Base-by-base conservation (phyloP, 2,113 vertebrate genomes). In the Herpetotheres cachinnans region DNA sequence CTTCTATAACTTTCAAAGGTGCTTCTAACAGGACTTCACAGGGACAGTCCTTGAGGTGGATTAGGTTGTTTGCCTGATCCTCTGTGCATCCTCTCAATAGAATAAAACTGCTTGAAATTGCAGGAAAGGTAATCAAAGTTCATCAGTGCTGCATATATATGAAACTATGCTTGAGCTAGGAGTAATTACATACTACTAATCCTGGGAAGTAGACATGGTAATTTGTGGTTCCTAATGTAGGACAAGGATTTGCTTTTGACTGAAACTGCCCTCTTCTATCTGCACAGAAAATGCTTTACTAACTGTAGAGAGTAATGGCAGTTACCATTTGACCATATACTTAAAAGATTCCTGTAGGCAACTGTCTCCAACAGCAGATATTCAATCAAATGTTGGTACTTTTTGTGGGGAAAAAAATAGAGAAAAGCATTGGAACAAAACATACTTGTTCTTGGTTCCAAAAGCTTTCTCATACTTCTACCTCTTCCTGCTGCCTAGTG, bases 121-220 rank as follows among this genome's bases (percentile, higher is more conserved):
- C 29, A 87, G 42, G 44, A 56, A 79, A 82, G 27, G 69, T 83
- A 95, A 82, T 88, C 65, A 82, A 52, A 95, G 95, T 89, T 96
- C 69, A 87, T 92, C 86, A 66, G 40, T 91, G 42, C 62, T 91
- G 74, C 42, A 34, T 92, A 76, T 54, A 34, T 63, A 50, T 77
- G 74, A 90, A 90, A 78, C 76, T 67, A 86, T 69, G 73, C 54
- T 91, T 87, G 73, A 87, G 58, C 86, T 77, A 54, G 84, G 73
- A 91, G 84, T 96, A 97, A 97, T 97, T 95, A 76, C 66, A 97
- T 66, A 19, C 58, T 97, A 24, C 96, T 97, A 96, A 96, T 97
- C 81, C 58, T 93, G 84, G 89, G 80, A 96, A 93, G 42, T 12
- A 94, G 77, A 95, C 49, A n/a, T 78, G 63, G 62, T 46, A 96